Evolutionary conservation across 2,888 invertebrate species (phyloP).

Genomic region (Julus scandinavius): DNA sequence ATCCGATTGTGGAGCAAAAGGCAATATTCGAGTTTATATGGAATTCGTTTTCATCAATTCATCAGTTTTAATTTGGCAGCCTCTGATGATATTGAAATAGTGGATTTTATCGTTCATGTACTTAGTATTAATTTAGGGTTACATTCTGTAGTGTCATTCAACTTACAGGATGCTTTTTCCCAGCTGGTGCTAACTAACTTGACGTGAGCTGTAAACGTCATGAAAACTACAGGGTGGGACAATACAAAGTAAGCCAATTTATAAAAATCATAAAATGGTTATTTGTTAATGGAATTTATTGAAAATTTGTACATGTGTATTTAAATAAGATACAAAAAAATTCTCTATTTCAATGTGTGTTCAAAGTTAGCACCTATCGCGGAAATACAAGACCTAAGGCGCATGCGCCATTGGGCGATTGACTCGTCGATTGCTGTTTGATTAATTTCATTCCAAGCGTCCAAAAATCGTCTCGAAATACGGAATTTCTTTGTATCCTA

Average conservation of each 20-base stretch:
- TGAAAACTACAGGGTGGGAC: not conserved
- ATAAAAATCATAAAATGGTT: too few species aligned
- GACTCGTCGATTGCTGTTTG: too few species aligned
- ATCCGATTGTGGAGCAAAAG: not conserved
- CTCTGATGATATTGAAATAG: not conserved
- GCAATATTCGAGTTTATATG: slow-evolving; percentile 5
- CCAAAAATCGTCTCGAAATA: too few species aligned
- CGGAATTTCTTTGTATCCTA: too few species aligned
- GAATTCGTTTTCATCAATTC: not conserved
- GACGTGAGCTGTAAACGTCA: not conserved
- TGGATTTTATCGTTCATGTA: not conserved
- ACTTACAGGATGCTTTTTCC: not conserved
- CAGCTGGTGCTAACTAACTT: not conserved
- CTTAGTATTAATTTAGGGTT: not conserved
- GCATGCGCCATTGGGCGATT: too few species aligned
- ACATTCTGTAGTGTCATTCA: not conserved
- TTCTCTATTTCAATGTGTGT: too few species aligned
- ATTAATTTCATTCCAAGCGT: too few species aligned
- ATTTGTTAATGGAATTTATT: too few species aligned
- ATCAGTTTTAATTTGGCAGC: not conserved
- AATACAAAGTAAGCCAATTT: not conserved
- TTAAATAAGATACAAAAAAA: too few species aligned
- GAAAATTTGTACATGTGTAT: too few species aligned
- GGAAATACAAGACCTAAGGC: too few species aligned
- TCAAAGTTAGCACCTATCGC: too few species aligned